Evolutionary conservation across 2,113 vertebrate species (phyloP).

Genomic region (Pycnonotus jocosus): DNA sequence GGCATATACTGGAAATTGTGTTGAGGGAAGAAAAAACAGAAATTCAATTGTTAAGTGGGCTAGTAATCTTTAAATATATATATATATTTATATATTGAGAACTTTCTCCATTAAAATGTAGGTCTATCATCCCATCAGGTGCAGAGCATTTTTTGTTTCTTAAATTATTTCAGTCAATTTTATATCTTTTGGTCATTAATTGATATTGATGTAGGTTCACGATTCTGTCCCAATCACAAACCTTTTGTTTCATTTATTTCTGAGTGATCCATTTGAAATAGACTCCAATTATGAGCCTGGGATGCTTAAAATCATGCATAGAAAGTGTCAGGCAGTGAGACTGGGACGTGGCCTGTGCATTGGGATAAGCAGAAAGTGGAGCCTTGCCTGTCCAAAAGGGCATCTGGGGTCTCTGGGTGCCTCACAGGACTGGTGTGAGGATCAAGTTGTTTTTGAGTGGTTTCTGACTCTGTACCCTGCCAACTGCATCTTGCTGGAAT

Average conservation of each 20-base stretch:
- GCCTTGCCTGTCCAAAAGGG: not conserved
- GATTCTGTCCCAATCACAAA: not conserved
- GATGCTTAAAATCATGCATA: not conserved
- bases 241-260: not conserved
- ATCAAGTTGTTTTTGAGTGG: not conserved
- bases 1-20: not conserved
- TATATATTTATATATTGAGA: not conserved
- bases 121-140: not conserved
- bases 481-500: not conserved
- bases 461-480: not conserved
- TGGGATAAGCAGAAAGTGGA: not conserved
- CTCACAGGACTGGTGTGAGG: not conserved
- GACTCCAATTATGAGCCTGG: not conserved
- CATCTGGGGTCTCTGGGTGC: not conserved
- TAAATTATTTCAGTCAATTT: not conserved
- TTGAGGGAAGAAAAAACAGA: not conserved
- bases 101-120: not conserved
- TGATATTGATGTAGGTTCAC: not conserved
- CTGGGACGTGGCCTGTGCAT: not conserved
- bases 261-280: not conserved
- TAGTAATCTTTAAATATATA: not conserved
- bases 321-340: not conserved
- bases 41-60: not conserved
- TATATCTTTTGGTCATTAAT: not conserved
- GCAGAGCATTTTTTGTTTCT: not conserved